These are phyloP conservation scores for Leptobrachium ailaonicum DNA, from an alignment of 2,113 vertebrate genomes.

Conservation along the genomic window DNA sequence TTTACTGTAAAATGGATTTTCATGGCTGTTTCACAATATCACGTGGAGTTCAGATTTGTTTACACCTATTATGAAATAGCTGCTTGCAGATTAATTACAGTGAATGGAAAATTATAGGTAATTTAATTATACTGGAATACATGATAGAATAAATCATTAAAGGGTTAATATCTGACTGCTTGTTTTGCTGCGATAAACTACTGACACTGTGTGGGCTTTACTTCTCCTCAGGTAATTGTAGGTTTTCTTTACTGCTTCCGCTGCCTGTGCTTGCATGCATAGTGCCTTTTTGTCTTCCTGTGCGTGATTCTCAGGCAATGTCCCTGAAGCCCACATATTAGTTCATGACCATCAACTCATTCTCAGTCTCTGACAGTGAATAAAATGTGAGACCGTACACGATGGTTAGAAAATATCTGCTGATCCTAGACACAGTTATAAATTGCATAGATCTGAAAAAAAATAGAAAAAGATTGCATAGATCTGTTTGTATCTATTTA, in stretches of 20 bases:
- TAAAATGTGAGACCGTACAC: too few species aligned
- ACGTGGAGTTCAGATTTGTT: constrained; percentile 19
- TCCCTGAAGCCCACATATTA: too few species aligned
- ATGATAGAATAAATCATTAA: constrained; percentile 5
- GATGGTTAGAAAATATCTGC: too few species aligned
- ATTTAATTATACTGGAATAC: constrained; percentile 3
- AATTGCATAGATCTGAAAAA: too few species aligned
- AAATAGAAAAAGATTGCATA: too few species aligned
- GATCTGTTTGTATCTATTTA: too few species aligned
- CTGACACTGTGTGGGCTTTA: neutral
- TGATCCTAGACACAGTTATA: too few species aligned
- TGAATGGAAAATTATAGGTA: neutral
- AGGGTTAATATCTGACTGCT: constrained; percentile 8
- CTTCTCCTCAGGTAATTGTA: neutral
- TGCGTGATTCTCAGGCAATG: too few species aligned
- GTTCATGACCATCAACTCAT: too few species aligned
- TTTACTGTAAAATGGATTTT: constrained; percentile 11
- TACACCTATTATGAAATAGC: neutral
- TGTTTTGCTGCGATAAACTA: neutral
- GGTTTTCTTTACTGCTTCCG: neutral
- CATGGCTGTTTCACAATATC: constrained; percentile 19
- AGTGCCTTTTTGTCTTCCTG: too few species aligned
- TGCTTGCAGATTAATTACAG: constrained; percentile 13
- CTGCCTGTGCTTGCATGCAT: neutral
- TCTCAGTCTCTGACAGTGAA: too few species aligned